Conservation (phyloP, 2,888 invertebrate genomes). For the Trichopoda pennipes region DNA sequence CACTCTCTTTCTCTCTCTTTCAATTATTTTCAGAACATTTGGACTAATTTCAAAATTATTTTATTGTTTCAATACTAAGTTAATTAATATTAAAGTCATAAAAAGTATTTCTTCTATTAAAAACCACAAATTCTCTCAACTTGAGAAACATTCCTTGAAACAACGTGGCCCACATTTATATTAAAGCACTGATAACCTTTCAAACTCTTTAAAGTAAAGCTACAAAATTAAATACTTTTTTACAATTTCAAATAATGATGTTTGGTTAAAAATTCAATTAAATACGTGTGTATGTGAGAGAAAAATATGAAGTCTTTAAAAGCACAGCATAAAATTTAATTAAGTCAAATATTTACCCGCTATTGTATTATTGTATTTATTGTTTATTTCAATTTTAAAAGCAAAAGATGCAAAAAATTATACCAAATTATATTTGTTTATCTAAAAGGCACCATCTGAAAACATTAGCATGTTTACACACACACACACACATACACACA, state of each 20-base stretch:
- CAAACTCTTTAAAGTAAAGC: neutral
- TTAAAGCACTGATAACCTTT: conserved; percentile 49
- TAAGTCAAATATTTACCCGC: conserved; percentile 57
- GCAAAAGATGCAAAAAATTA: neutral
- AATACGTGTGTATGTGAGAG: no score
- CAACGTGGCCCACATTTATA: neutral
- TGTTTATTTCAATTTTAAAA: conserved; percentile 54
- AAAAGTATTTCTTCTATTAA: no score
- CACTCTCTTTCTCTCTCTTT: no score
- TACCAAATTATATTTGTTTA: conserved; percentile 45
- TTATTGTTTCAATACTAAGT: no score
- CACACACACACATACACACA: neutral
- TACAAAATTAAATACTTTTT: neutral
- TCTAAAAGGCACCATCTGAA: conserved; percentile 11
- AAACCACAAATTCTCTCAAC: no score
- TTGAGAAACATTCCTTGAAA: no score
- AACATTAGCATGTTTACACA: neutral
- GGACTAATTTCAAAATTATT: no score
- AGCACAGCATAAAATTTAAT: conserved; percentile 40
- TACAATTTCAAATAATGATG: no score
- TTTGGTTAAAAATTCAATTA: no score
- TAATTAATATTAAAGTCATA: no score
- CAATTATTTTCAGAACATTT: no score
- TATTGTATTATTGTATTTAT: conserved; percentile 20
- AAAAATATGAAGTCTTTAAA: no score